Conservation (phyloP, 2,797 vertebrate genomes). For the Pristis pectinata region DNA sequence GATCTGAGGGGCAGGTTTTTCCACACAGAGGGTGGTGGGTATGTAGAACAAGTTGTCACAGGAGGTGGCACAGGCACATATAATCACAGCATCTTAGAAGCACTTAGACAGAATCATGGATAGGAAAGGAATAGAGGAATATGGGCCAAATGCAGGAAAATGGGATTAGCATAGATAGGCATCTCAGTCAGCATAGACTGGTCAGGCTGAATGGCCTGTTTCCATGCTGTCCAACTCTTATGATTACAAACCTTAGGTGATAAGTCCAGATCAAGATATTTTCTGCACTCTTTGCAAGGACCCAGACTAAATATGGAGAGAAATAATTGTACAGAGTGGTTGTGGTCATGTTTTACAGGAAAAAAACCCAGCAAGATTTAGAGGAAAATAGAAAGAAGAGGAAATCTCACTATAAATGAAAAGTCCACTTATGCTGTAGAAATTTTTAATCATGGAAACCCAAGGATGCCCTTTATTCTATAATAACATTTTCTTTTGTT, state of each 20-base stretch:
- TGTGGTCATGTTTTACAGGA: not conserved
- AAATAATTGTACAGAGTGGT: not conserved
- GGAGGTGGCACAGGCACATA: too few species aligned
- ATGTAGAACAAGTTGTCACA: too few species aligned
- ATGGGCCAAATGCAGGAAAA: too few species aligned
- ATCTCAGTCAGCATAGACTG: too few species aligned
- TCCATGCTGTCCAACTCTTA: too few species aligned
- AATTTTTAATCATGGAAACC: not conserved
- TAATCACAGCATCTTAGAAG: too few species aligned
- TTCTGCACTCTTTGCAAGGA: not conserved
- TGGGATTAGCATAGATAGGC: too few species aligned
- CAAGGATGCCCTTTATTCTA: not conserved
- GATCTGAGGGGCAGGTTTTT: too few species aligned
- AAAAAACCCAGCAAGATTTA: not conserved
- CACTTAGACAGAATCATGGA: too few species aligned
- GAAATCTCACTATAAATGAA: not conserved
- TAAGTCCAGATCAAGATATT: not conserved
- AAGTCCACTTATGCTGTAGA: not conserved
- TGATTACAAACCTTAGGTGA: not conserved
- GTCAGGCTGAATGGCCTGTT: too few species aligned
- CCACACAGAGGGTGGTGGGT: too few species aligned
- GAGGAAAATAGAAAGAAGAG: not conserved
- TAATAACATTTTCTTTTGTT: not conserved
- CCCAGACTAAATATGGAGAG: not conserved
- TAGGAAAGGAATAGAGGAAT: too few species aligned